Base-by-base conservation (phyloP, 2,113 vertebrate species). In the Labeo catla region DNA sequence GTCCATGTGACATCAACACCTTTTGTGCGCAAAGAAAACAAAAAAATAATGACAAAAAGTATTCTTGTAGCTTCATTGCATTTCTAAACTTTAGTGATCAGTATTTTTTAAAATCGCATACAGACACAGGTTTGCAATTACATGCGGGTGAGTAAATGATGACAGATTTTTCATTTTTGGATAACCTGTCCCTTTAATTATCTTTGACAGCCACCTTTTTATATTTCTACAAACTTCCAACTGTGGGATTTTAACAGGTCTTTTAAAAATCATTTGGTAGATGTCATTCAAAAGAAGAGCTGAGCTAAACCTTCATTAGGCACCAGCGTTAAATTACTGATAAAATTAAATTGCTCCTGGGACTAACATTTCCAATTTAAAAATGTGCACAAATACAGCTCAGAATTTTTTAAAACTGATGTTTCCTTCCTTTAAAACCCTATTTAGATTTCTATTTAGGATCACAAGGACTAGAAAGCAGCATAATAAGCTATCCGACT, bases 301-400 rank as follows among this genome's bases (percentile, higher is more conserved):
- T 34, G 52, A 2, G 9, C 43, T 59, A 63, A 78, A 76, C 34
- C 34, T 68, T 72, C 49, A 80, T 86, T 80, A 80, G 39, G 49
- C 15, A 43, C 34, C 4, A 52, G 63, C 21, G 4, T 54, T 85
- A 68, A 85, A 79, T 85, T 66, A 68, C 74, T n/a, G 28, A 76
- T 85, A 54, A 66, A 68, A 50, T 68, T 8, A 6, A 54, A 39
- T 66, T 23, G 16, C 76, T 80, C 76, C 76, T 52, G 52, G 63
- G 76, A 86, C 49, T 34, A 59, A 72, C 39, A 86, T 43, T 70
- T 36, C 9, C 34, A 9, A 15, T 79, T 52, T 54, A 59, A 78
- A 86, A n/a, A 59, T 28, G 19, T 45, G 21, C 1, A 9, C 36
- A 80, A 80, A 63, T 79, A 12, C 15, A 36, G 10, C 34, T 86